A percentile compares a stretch with the other conserved stretches of the same genome.
Evolutionary conservation across 2,888 invertebrate species (phyloP).

Genomic region (Microplitis deprimator): DNA sequence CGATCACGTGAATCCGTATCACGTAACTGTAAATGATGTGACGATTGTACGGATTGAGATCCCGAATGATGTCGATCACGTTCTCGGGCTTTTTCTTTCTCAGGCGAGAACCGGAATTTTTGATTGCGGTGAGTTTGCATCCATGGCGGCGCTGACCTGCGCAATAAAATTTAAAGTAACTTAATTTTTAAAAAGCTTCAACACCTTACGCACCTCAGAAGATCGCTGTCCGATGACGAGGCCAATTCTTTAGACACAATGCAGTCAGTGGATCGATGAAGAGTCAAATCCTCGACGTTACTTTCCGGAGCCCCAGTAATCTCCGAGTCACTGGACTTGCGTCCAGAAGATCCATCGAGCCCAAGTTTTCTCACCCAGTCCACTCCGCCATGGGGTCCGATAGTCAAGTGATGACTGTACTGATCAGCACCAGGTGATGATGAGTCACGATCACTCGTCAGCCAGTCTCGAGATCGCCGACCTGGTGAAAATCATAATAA

Average conservation of each 20-base stretch:
- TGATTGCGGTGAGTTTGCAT: conserved; percentile 66
- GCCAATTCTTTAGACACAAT: conserved; percentile 79
- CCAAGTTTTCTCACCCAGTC: conserved; percentile 80
- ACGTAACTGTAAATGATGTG: conserved; percentile 46
- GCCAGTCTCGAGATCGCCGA: conserved; percentile 66
- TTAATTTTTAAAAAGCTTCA: neutral
- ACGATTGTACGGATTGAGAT: conserved; percentile 60
- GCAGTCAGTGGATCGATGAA: conserved; percentile 86
- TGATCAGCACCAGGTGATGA: conserved; percentile 63
- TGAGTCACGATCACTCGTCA: conserved; percentile 62
- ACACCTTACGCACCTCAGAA: conserved; percentile 67
- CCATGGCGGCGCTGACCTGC: conserved; percentile 76
- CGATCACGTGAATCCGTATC: conserved; percentile 49
- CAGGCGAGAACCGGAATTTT: conserved; percentile 70
- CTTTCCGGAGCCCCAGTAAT: conserved; percentile 60
- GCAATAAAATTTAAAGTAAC: conserved; percentile 7
- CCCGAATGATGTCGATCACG: conserved; percentile 58
- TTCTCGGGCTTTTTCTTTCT: conserved; percentile 64
- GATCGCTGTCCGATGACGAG: conserved; percentile 76
- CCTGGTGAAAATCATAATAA: conserved; percentile 50
- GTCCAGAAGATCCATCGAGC: conserved; percentile 62
- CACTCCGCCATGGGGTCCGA: conserved; percentile 77
- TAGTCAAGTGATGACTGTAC: conserved; percentile 75
- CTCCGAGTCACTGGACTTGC: conserved; percentile 72
- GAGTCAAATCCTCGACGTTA: conserved; percentile 73